Percentiles rank a stretch among this genome's conserved stretches.
Conservation (phyloP, 2,888 invertebrate species). For the Eupeodes luniger region DNA sequence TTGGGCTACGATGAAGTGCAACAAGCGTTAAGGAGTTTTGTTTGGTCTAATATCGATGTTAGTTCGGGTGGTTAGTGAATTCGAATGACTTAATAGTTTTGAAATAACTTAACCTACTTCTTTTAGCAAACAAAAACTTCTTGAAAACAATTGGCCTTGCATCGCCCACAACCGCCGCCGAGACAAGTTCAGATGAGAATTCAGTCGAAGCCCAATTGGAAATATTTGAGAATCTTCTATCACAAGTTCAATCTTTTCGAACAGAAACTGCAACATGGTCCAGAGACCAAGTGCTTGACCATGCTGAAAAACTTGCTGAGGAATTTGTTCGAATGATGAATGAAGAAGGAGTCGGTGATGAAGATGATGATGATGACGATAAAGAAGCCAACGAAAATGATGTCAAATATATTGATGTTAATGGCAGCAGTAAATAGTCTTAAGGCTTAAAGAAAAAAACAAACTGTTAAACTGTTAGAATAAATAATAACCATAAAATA, state of each 20-base stretch:
- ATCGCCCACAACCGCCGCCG: conserved; percentile 48
- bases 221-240: conserved; percentile 78
- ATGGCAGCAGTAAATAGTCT: conserved; percentile 37
- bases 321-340: conserved; percentile 77
- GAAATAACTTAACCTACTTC: background rate
- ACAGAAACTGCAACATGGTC: conserved; percentile 77
- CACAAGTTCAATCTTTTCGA: conserved; percentile 78
- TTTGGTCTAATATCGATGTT: conserved; percentile 78
- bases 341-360: conserved; percentile 66
- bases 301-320: conserved; percentile 78
- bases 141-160: conserved; percentile 62
- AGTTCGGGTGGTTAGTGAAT: conserved; percentile 49
- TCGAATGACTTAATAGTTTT: background rate
- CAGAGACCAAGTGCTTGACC: conserved; percentile 77
- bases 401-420: background rate
- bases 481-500: background rate
- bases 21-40: conserved; percentile 77
- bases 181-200: conserved; percentile 65
- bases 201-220: conserved; percentile 77
- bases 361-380: conserved; percentile 2
- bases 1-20: conserved; percentile 78
- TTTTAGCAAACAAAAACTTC: conserved; percentile 61
- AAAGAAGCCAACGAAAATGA: conserved; percentile 19
- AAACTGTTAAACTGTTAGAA: conserved; percentile 35
- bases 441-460: no score